Conservation (phyloP, 2,888 invertebrate genomes). For the Morpho helenor region DNA sequence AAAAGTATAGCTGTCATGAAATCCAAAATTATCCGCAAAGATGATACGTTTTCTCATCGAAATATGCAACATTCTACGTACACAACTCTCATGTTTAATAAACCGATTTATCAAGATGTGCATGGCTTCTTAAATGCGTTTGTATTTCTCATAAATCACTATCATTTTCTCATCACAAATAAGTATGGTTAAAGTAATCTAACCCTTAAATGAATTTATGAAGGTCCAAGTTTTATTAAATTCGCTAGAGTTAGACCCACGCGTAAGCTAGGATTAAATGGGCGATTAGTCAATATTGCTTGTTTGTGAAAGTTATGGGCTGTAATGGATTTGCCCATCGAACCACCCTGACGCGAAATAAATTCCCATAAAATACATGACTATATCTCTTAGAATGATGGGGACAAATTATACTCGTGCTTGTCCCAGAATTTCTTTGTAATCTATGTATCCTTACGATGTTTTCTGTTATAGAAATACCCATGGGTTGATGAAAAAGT, state of each 20-base stretch:
- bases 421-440: no score
- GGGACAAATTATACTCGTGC: conserved; percentile 3
- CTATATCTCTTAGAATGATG: conserved; percentile 2
- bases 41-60: conserved; percentile 11
- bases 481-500: no score
- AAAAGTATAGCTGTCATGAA: conserved; percentile 16
- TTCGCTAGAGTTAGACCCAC: conserved; percentile 11
- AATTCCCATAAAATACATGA: conserved; percentile 10
- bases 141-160: conserved; percentile 53
- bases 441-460: no score
- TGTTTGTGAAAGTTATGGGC: conserved; percentile 32
- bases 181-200: conserved; percentile 29
- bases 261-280: conserved; percentile 33
- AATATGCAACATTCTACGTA: conserved; percentile 1
- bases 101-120: conserved; percentile 47
- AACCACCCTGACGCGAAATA: conserved; percentile 20
- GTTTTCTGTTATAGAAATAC: no score
- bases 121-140: conserved; percentile 45
- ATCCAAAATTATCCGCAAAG: conserved; percentile 9
- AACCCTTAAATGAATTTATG: conserved; percentile 25
- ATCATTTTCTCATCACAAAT: conserved; percentile 47
- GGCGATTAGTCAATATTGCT: conserved; percentile 37
- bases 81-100: conserved; percentile 9
- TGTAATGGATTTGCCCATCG: conserved; percentile 20
- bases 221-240: conserved; percentile 29